These are phyloP conservation scores for Galeopterus variegatus DNA, from an alignment of 2,113 vertebrate species.

Conservation along the genomic window DNA sequence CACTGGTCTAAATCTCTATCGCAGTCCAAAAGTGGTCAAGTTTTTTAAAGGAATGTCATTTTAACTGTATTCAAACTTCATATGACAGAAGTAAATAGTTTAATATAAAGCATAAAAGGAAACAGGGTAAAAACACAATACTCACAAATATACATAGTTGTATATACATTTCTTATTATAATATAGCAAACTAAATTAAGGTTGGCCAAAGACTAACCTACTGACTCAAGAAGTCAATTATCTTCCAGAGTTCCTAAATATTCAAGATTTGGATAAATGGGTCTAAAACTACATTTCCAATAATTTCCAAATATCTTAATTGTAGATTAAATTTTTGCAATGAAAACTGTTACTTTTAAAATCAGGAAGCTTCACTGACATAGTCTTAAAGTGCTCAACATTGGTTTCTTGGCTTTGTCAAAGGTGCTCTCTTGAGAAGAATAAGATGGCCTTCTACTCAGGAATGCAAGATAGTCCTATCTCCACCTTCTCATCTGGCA, in stretches of 20 bases:
- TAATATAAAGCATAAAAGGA: not conserved
- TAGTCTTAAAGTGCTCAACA: not conserved
- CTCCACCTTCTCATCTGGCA: not conserved
- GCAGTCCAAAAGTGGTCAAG: not conserved
- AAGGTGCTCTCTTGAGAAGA: not conserved
- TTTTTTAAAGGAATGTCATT: not conserved
- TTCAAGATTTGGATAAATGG: not conserved
- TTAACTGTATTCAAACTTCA: not conserved
- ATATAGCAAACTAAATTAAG: not conserved
- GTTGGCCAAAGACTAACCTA: not conserved
- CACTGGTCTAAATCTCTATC: not conserved
- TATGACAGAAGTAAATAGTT: not conserved
- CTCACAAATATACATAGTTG: not conserved
- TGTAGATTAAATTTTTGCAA: not conserved
- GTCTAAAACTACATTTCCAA: not conserved
- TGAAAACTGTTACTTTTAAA: not conserved
- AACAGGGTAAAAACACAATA: not conserved
- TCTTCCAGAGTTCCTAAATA: not conserved
- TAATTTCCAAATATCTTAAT: slow-evolving; percentile 18
- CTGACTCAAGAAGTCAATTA: not conserved
- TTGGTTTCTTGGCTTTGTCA: not conserved
- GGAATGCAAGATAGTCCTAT: not conserved
- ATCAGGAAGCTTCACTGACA: not conserved
- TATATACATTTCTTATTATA: not conserved
- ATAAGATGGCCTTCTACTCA: accelerated